These are phyloP conservation scores for Recurvirostra avosetta DNA, from an alignment of 2,113 vertebrate species.

Conservation along the genomic window DNA sequence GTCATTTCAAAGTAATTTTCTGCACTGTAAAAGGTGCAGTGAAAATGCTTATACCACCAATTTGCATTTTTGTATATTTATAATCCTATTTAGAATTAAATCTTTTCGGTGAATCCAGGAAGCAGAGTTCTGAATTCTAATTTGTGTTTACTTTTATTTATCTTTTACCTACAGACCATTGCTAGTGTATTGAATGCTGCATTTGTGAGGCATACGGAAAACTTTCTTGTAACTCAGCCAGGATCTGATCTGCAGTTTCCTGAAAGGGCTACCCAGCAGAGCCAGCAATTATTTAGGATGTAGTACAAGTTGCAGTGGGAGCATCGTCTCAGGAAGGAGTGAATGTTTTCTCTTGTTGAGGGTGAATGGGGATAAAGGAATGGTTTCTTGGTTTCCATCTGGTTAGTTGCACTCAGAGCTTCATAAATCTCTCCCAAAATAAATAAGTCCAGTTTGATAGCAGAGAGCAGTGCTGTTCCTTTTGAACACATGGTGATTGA, in stretches of 20 bases:
- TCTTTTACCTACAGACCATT: background rate
- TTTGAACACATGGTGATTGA: background rate
- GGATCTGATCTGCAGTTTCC: slow-evolving; percentile 11
- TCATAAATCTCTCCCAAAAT: slow-evolving; percentile 11
- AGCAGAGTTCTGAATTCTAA: background rate
- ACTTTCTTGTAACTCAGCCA: background rate
- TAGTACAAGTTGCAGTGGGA: background rate
- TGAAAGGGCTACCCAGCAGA: background rate
- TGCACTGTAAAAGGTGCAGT: background rate
- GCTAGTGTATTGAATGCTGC: background rate
- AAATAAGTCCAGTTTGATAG: background rate
- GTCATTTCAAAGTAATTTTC: background rate
- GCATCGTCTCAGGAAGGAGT: background rate
- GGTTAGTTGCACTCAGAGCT: background rate
- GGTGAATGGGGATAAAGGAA: background rate
- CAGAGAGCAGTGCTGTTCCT: background rate
- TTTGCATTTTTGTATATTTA: background rate
- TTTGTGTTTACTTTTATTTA: background rate
- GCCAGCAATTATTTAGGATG: background rate
- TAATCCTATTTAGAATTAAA: background rate
- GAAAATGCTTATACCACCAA: background rate
- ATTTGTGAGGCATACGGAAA: background rate
- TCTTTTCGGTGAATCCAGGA: background rate
- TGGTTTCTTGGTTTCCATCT: background rate
- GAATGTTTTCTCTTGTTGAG: background rate